phyloP scores from a whole-genome alignment of 2,113 vertebrate genomes.

The Cheilinus undulatus region DNA sequence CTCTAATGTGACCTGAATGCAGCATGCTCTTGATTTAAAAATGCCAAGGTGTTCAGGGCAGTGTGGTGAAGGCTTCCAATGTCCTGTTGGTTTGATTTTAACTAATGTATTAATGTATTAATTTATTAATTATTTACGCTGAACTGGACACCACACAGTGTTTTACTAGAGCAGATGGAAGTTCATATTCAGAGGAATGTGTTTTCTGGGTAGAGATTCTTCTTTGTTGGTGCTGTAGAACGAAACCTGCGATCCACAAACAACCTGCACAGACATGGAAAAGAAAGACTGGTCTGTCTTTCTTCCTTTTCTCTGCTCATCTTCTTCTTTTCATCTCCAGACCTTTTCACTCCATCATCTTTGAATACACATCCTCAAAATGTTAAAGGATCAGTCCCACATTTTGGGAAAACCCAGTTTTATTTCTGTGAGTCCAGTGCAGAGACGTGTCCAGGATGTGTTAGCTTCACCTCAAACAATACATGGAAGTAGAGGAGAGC shows the following conservation, averaged over 20 bases:
- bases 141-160: background rate
- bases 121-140: background rate
- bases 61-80: background rate
- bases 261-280: conserved; percentile 39
- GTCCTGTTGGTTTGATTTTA: background rate
- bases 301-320: background rate
- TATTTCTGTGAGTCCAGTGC: conserved; percentile 23
- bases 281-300: conserved; percentile 51
- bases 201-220: conserved; percentile 3
- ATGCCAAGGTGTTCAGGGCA: conserved; percentile 2
- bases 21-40: background rate
- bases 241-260: conserved; percentile 75
- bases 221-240: conserved; percentile 54
- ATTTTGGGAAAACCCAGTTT: conserved; percentile 5
- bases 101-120: too few species aligned
- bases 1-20: conserved; percentile 7
- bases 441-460: conserved; percentile 23
- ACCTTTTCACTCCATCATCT: background rate
- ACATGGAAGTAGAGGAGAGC: background rate
- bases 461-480: conserved; percentile 6
- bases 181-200: background rate
- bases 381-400: background rate
- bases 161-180: background rate
- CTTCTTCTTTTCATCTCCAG: conserved; percentile 1
- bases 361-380: background rate